phyloP scores from a whole-genome alignment of 2,797 vertebrate genomes.

The Enteromius viviparus region DNA sequence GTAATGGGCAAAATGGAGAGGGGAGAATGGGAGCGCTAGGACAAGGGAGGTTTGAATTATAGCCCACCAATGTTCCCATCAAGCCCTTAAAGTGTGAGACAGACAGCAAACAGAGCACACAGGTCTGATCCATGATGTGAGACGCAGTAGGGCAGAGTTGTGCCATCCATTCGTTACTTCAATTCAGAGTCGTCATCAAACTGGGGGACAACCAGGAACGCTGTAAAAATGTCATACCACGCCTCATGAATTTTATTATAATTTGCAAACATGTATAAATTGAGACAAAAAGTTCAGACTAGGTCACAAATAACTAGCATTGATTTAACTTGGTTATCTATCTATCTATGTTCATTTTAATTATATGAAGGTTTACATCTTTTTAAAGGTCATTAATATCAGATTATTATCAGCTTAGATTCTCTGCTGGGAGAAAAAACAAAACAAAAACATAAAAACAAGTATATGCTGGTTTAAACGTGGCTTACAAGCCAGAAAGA shows the following conservation, averaged over 20 bases:
- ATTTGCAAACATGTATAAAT: background rate
- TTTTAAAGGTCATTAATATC: no score
- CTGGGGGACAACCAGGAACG: background rate
- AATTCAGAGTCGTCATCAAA: background rate
- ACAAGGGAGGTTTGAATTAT: constrained; percentile 17
- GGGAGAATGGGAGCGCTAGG: constrained; percentile 57
- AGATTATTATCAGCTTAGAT: no score
- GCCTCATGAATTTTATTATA: background rate
- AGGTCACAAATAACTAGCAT: background rate
- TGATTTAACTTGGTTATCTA: background rate
- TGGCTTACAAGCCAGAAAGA: no score
- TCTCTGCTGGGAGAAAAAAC: no score
- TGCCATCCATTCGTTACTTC: background rate
- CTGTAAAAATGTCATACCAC: background rate
- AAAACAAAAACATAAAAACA: no score
- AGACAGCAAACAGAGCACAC: constrained; percentile 13
- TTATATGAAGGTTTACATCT: no score
- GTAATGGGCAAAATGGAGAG: constrained; percentile 77
- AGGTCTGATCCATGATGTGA: constrained; percentile 1
- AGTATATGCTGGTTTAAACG: no score
- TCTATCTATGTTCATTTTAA: no score
- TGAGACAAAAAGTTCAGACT: background rate
- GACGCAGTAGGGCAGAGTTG: constrained; percentile 3
- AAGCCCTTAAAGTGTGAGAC: constrained; percentile 64
- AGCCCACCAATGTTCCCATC: constrained; percentile 59